Percentiles rank a stretch among this genome's conserved stretches.
Conservation (phyloP, 1,140 invertebrate species). For the Drosophila littoralis region DNA sequence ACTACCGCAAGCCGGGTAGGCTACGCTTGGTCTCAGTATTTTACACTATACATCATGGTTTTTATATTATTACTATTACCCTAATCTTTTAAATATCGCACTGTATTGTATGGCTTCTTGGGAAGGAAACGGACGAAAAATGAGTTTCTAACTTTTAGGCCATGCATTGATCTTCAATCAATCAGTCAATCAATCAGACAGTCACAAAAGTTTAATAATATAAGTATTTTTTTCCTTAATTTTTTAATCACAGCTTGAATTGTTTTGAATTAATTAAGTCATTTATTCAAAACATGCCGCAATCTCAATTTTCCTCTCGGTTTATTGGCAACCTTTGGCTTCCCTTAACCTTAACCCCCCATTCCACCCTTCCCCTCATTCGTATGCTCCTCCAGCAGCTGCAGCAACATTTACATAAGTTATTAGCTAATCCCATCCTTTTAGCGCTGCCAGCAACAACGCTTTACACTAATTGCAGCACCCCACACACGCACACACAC, state of each 20-base stretch:
- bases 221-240: constrained; percentile 2
- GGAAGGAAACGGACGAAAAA: too few species aligned
- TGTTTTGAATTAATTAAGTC: constrained; percentile 29
- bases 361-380: not conserved
- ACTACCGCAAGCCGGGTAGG: too few species aligned
- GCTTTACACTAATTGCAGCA: constrained; percentile 63
- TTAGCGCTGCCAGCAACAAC: constrained; percentile 32
- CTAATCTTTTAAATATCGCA: too few species aligned
- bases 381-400: not conserved
- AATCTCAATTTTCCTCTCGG: constrained; percentile 53
- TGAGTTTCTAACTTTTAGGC: too few species aligned
- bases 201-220: not conserved
- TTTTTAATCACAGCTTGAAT: constrained; percentile 20
- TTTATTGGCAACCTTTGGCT: constrained; percentile 55
- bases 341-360: too few species aligned
- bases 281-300: constrained; percentile 61
- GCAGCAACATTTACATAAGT: constrained; percentile 62
- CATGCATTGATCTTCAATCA: not conserved
- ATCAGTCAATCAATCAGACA: not conserved
- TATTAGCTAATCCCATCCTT: constrained; percentile 59
- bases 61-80: too few species aligned
- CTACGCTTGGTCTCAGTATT: too few species aligned
- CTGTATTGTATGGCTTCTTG: too few species aligned
- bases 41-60: too few species aligned
- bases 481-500: not conserved